A percentile compares a stretch with the other conserved stretches of the same genome.
Evolutionary conservation across 2,113 vertebrate species (phyloP).

Genomic region (Calonectris borealis): DNA sequence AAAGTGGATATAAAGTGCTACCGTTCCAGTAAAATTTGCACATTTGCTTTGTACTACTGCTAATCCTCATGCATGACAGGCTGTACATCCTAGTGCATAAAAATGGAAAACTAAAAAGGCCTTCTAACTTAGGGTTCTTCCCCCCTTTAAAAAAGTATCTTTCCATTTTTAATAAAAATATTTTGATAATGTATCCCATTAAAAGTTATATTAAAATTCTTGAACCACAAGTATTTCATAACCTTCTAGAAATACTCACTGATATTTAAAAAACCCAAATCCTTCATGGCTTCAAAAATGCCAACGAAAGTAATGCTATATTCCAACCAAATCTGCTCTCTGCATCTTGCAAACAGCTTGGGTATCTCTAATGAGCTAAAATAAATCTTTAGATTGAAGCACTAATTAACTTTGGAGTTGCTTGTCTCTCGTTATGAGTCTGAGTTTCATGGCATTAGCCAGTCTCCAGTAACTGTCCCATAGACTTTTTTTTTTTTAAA

Average conservation of each 20-base stretch:
- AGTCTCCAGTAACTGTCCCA: slow-evolving; percentile 13
- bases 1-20: neutral
- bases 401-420: slow-evolving; percentile 57
- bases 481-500: neutral
- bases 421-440: neutral
- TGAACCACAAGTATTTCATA: neutral
- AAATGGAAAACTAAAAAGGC: neutral
- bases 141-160: neutral
- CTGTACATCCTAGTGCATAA: neutral
- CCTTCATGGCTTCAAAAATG: slow-evolving; percentile 55
- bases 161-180: neutral
- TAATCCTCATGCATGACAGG: neutral
- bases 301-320: slow-evolving; percentile 17
- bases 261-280: slow-evolving; percentile 49
- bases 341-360: slow-evolving; percentile 56
- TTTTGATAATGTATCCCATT: neutral
- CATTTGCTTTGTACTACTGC: neutral
- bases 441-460: neutral
- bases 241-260: slow-evolving; percentile 51
- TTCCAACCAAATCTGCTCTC: slow-evolving; percentile 58
- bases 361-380: slow-evolving; percentile 53
- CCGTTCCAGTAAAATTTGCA: neutral
- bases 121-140: neutral
- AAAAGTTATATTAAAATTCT: neutral
- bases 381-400: slow-evolving; percentile 48